Evolutionary conservation across 2,797 vertebrate species (phyloP).

Genomic region (Oceanodroma leucorhoa): DNA sequence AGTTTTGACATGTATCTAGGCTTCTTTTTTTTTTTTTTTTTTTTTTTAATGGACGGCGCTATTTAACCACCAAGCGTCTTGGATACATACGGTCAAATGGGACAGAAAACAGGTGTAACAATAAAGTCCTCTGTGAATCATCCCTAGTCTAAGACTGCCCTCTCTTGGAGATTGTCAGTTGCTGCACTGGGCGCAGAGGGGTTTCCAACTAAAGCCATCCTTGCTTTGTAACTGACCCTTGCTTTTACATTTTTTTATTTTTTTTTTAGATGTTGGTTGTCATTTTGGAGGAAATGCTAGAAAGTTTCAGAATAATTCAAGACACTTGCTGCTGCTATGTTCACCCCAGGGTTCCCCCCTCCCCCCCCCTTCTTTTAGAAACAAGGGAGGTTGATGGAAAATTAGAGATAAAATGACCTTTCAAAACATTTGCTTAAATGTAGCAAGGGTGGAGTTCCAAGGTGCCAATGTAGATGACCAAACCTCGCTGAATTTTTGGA

Average conservation of each 20-base stretch:
- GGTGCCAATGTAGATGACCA: neutral
- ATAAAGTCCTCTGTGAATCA: neutral
- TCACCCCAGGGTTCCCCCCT: fast-evolving
- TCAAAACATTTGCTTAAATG: neutral
- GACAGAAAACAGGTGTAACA: neutral
- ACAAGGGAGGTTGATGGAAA: neutral
- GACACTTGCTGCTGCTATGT: neutral
- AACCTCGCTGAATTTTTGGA: neutral
- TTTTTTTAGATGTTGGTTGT: neutral
- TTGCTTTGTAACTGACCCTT: neutral
- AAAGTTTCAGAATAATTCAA: neutral
- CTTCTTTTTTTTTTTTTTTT: neutral
- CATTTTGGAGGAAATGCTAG: neutral
- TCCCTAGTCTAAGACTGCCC: slow-evolving; percentile 40
- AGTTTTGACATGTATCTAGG: neutral
- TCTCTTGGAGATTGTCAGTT: neutral
- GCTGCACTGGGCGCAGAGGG: neutral
- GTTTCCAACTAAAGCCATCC: neutral
- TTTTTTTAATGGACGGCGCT: neutral
- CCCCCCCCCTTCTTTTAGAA: neutral
- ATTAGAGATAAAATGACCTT: neutral
- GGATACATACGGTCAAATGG: fast-evolving
- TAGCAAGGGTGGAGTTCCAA: neutral
- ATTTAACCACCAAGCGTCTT: neutral
- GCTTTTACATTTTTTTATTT: neutral